Evolutionary conservation across 2,888 invertebrate species (phyloP).

Genomic region (Leuctra nigra): DNA sequence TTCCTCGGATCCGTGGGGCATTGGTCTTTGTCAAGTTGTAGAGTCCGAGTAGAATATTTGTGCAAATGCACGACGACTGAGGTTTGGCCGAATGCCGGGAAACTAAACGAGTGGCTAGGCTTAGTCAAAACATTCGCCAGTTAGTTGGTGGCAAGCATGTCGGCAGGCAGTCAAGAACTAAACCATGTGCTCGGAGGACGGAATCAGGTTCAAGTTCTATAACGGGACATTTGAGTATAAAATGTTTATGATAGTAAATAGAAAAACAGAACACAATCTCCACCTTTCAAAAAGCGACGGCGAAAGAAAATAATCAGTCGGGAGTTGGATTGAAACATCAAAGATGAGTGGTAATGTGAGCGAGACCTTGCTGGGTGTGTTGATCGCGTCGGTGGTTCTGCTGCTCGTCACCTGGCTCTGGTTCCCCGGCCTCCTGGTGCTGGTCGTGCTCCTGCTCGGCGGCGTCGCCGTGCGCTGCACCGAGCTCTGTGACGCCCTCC

Average conservation of each 20-base stretch:
- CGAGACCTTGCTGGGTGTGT: background rate
- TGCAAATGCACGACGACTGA: constrained; percentile 1
- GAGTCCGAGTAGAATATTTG: background rate
- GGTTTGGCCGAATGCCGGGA: constrained; percentile 6
- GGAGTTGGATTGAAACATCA: background rate
- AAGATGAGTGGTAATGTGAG: constrained; percentile 15
- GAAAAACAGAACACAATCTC: background rate
- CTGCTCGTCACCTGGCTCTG: constrained; percentile 20
- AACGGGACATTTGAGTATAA: background rate
- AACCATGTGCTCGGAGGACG: background rate
- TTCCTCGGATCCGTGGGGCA: no score
- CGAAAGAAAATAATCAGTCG: background rate
- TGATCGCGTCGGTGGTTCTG: background rate
- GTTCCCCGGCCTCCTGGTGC: constrained; percentile 16
- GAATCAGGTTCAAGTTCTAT: background rate
- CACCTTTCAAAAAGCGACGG: background rate
- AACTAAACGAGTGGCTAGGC: background rate
- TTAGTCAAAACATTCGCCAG: constrained; percentile 6
- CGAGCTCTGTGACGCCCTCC: background rate
- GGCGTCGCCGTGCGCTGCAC: constrained; percentile 11
- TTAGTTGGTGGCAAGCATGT: background rate
- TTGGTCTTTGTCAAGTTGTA: constrained; percentile 11
- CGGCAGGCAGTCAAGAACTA: background rate
- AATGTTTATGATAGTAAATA: background rate
- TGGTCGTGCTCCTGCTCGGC: constrained; percentile 13